Conservation (phyloP, 2,113 vertebrate genomes). For the Anoplopoma fimbria region DNA sequence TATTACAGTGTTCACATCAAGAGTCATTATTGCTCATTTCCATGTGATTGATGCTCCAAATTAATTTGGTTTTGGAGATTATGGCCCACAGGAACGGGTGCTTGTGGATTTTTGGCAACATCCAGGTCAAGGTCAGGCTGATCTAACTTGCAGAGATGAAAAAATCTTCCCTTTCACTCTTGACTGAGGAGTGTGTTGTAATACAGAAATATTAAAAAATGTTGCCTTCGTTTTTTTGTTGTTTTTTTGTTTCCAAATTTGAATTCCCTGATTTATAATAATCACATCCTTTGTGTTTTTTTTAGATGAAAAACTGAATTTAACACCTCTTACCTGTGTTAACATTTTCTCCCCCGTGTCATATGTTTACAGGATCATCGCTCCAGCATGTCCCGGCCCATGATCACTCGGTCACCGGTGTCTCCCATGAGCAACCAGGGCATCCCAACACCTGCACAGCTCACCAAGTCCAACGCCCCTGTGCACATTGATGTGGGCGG, state of each 20-base stretch:
- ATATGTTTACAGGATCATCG: slow-evolving; percentile 90
- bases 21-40: slow-evolving; percentile 75
- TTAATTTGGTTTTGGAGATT: slow-evolving; percentile 80
- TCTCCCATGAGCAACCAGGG: slow-evolving; percentile 99
- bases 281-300: background rate
- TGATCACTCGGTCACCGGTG: slow-evolving; percentile 98
- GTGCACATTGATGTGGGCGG: slow-evolving; percentile 99
- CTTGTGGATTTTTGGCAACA: slow-evolving; percentile 74
- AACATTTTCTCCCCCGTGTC: slow-evolving; percentile 19
- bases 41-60: slow-evolving; percentile 77
- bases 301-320: too few species aligned
- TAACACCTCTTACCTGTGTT: background rate
- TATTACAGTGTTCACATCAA: slow-evolving; percentile 76
- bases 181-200: slow-evolving; percentile 25
- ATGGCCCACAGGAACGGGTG: slow-evolving; percentile 79
- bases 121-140: slow-evolving; percentile 84
- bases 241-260: background rate
- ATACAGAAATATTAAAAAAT: background rate
- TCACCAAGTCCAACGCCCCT: slow-evolving; percentile 99
- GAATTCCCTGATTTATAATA: background rate
- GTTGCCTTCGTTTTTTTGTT: background rate
- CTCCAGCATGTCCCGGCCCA: slow-evolving; percentile 98
- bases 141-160: slow-evolving; percentile 55
- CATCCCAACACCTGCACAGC: slow-evolving; percentile 97
- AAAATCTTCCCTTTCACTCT: slow-evolving; percentile 8